Evolutionary conservation across 2,888 invertebrate genomes (phyloP).

Genomic region (Thereva nobilitata): DNA sequence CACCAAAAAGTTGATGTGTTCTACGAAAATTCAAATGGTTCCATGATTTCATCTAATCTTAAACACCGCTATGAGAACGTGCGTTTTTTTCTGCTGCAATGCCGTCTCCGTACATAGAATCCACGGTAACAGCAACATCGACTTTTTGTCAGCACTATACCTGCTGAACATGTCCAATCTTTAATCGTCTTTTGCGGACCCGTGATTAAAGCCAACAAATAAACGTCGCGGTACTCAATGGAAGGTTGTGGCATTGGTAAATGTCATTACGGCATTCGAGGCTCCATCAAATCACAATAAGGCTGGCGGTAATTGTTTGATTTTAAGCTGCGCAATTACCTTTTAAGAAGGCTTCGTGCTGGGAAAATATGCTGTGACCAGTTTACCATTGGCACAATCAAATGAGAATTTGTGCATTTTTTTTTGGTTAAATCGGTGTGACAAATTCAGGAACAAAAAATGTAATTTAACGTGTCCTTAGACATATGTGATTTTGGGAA

Average conservation of each 20-base stretch:
- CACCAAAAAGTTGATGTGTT: background rate
- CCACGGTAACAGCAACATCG: background rate
- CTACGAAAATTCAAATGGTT: constrained; percentile 17
- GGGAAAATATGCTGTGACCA: constrained; percentile 18
- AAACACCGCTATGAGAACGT: too few relatives aligned
- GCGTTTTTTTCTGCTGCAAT: too few relatives aligned
- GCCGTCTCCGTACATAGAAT: background rate
- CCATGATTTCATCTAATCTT: too few relatives aligned
- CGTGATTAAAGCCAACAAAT: constrained; percentile 24
- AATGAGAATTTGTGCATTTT: background rate
- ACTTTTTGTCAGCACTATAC: constrained; percentile 28
- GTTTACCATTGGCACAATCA: background rate
- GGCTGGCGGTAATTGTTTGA: constrained; percentile 13
- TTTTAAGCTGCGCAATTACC: constrained; percentile 25
- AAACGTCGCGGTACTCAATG: constrained; percentile 32
- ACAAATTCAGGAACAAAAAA: too few relatives aligned
- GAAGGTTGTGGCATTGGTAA: constrained; percentile 32
- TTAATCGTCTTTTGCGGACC: constrained; percentile 32
- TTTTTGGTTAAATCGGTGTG: background rate
- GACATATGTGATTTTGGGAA: too few relatives aligned
- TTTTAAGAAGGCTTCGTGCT: constrained; percentile 13
- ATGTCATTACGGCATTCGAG: constrained; percentile 29
- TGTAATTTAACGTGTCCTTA: too few relatives aligned
- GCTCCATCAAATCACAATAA: constrained; percentile 26
- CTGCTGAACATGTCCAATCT: constrained; percentile 34